A percentile compares a stretch with the other conserved stretches of the same genome.
These are phyloP conservation scores for Apeira syringaria DNA, from an alignment of 2,888 invertebrate species.

Conservation along the genomic window DNA sequence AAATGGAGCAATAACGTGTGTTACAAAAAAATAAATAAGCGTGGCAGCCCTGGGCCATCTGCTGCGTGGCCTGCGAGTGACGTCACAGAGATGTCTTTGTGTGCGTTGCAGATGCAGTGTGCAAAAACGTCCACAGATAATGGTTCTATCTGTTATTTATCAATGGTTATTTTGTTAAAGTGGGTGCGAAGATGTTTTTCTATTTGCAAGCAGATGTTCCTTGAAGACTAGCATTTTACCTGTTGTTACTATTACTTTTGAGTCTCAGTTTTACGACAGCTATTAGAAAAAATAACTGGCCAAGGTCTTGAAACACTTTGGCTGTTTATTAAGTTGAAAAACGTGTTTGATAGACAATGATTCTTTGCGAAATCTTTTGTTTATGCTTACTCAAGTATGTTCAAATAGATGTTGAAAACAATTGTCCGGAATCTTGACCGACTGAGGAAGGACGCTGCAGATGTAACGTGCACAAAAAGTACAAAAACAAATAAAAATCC, in stretches of 20 bases:
- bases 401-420: background rate
- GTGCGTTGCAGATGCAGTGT: slow-evolving; percentile 40
- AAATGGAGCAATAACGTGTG: slow-evolving; percentile 27
- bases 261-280: slow-evolving; percentile 8
- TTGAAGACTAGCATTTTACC: no score
- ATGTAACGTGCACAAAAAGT: no score
- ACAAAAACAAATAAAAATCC: no score
- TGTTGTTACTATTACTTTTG: slow-evolving; percentile 11
- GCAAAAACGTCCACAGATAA: slow-evolving; percentile 33
- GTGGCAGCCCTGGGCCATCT: slow-evolving; percentile 60
- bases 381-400: slow-evolving; percentile 2
- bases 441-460: background rate
- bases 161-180: slow-evolving; percentile 33
- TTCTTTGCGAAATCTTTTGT: slow-evolving; percentile 19
- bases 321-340: slow-evolving; percentile 10
- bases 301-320: slow-evolving; percentile 10
- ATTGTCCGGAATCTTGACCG: slow-evolving; percentile 10
- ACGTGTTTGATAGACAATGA: slow-evolving; percentile 11
- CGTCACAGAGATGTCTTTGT: slow-evolving; percentile 26
- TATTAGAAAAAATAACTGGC: background rate
- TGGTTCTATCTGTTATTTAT: slow-evolving; percentile 15
- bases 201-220: slow-evolving; percentile 29
- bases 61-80: slow-evolving; percentile 23
- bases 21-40: slow-evolving; percentile 34
- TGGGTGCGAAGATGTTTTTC: slow-evolving; percentile 40